Evolutionary conservation across 2,888 invertebrate genomes (phyloP), one percentile per base, ranked within the genome.

Genomic region (Pogonocherus hispidulus): DNA sequence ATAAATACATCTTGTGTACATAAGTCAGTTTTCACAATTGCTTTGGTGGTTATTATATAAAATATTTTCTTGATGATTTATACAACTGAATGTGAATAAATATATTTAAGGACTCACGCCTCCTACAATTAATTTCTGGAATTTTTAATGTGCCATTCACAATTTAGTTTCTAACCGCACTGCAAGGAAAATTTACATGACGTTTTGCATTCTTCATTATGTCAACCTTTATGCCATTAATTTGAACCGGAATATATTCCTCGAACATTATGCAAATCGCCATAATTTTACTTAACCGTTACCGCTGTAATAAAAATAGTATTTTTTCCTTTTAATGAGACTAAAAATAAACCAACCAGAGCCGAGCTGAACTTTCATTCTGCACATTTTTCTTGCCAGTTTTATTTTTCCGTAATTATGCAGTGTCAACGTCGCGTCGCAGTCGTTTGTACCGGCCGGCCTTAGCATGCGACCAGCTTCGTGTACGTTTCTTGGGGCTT

Each of bases 401-500:
- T 63, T 63, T 60, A 44, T 41, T 70, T 70, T 68, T 67, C 60
- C 63, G 67, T 73, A 73, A 73, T 73, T 73, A 73, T 73, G 69
- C 73, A 68, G 71, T 70, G 73, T 73, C 73, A 73, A 70, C 71
- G 66, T 63, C 66, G 73, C 71, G 69, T 63, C 66, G 73, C 70
- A 67, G 63, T 63, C 54, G 60, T 60, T 60, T 60, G 60, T 60
- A 47, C 18, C 22, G 32, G 14, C 44, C 32, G 35, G 46, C 23
- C 44, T 23, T 16, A 54, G 54, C 64, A 64, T 64, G 64, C 64
- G 55, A 64, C 51, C 27, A 20, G 27, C 63, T 63, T 63, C 63
- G 63, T 63, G 63, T 63, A 63, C 32, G 47, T 46, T 59, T 59
- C 59, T 47, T 59, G 14, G 59, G 59, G 59, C 59, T 57, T 22